phyloP scores from a whole-genome alignment of 2,888 invertebrate genomes.

The Mythimna lalbum region DNA sequence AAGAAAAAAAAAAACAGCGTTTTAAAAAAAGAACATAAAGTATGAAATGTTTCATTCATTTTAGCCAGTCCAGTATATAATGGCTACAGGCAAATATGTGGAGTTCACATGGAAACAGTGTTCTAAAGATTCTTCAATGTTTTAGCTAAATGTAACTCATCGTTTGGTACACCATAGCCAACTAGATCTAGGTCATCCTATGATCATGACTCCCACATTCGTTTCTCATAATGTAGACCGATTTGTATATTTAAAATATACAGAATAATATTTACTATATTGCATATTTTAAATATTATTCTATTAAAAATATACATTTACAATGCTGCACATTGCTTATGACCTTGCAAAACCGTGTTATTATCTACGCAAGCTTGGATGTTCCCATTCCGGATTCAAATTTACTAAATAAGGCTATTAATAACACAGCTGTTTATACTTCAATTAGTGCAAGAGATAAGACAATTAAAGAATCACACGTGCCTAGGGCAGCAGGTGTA shows the following conservation, averaged over 20 bases:
- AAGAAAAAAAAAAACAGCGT: neutral
- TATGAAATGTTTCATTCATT: neutral
- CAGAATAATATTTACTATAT: neutral
- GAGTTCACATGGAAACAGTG: neutral
- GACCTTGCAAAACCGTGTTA: conserved; percentile 13
- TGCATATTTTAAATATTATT: neutral
- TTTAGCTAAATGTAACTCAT: neutral
- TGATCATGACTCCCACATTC: neutral
- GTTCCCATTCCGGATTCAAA: conserved; percentile 35
- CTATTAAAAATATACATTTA: conserved; percentile 15
- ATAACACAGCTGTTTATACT: conserved; percentile 31
- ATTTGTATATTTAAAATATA: neutral
- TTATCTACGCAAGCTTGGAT: conserved; percentile 21
- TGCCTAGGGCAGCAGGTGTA: conserved; percentile 10
- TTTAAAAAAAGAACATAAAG: neutral
- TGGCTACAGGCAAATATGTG: no score
- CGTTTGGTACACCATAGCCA: neutral
- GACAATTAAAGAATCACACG: conserved; percentile 26
- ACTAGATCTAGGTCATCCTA: neutral
- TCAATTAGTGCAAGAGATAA: conserved; percentile 36
- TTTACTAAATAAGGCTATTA: conserved; percentile 26
- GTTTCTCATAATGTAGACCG: neutral
- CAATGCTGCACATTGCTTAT: neutral
- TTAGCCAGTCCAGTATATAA: neutral
- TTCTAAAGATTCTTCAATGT: neutral